Evolutionary conservation across 2,888 invertebrate genomes (phyloP).

Genomic region (Dioctria rufipes): DNA sequence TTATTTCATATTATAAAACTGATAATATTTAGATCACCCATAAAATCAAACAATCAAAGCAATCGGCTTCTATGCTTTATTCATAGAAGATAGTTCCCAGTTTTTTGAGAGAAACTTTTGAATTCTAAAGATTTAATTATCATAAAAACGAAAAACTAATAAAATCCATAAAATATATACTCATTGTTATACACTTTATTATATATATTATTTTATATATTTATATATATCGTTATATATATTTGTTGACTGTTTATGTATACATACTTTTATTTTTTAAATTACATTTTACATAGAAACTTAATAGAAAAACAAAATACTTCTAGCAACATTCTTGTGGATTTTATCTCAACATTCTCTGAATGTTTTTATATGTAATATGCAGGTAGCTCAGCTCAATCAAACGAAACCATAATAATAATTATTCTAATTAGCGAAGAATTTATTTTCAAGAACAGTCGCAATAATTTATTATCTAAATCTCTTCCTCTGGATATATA

Average conservation of each 20-base stretch:
- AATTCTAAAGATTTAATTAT: no score
- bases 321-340: constrained; percentile 7
- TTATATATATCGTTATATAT: constrained; percentile 13
- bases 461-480: constrained; percentile 22
- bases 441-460: constrained; percentile 23
- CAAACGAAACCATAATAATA: constrained; percentile 14
- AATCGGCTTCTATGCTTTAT: no score
- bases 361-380: no score
- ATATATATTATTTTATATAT: constrained; percentile 45
- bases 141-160: background rate
- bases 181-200: constrained; percentile 43
- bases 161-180: background rate
- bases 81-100: no score
- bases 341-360: constrained; percentile 3
- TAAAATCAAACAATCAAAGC: no score
- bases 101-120: no score
- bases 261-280: background rate
- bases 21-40: no score
- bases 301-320: constrained; percentile 30
- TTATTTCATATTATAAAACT: no score
- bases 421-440: background rate
- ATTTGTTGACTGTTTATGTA: constrained; percentile 30
- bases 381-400: constrained; percentile 21
- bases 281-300: constrained; percentile 39
- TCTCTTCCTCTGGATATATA: constrained; percentile 36